Percentiles rank a stretch among this genome's conserved stretches.
phyloP scores from a whole-genome alignment of 2,797 vertebrate species.

The Trematomus bernacchii region DNA sequence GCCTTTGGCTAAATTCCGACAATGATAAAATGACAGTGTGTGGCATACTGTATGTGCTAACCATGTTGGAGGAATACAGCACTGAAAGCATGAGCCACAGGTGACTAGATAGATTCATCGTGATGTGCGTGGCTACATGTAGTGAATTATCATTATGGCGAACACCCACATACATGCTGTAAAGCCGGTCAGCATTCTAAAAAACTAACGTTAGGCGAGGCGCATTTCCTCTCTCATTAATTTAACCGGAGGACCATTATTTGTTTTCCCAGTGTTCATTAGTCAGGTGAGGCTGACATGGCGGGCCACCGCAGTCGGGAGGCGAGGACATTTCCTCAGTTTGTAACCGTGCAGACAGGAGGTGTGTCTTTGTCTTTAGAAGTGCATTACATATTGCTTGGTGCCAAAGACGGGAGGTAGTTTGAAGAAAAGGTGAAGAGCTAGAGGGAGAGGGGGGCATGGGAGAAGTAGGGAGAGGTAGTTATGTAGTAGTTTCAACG shows the following conservation, averaged over 20 bases:
- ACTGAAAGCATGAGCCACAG: constrained; percentile 65
- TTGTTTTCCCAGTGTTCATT: constrained; percentile 84
- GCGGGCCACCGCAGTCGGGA: constrained; percentile 72
- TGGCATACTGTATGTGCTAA: neutral
- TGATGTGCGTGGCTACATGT: constrained; percentile 66
- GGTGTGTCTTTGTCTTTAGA: constrained; percentile 57
- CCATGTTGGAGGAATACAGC: constrained; percentile 28
- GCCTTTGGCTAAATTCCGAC: neutral
- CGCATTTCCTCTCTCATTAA: constrained; percentile 81
- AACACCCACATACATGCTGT: constrained; percentile 72
- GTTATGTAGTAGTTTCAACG: constrained; percentile 62
- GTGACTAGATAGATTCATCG: constrained; percentile 72
- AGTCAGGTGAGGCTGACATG: constrained; percentile 78
- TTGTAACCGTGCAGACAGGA: constrained; percentile 74
- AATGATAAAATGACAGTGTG: neutral
- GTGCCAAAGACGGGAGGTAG: constrained; percentile 51
- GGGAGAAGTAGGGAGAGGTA: constrained; percentile 27
- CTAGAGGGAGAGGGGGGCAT: constrained; percentile 1
- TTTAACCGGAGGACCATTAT: constrained; percentile 80
- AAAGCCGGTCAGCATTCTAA: constrained; percentile 64
- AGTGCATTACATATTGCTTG: constrained; percentile 60
- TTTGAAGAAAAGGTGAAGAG: constrained; percentile 39
- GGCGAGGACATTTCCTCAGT: constrained; percentile 69
- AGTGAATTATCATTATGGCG: constrained; percentile 78
- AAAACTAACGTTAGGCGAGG: constrained; percentile 72